Evolutionary conservation across 2,113 vertebrate genomes (phyloP), one percentile per base, ranked within the genome.

Genomic region (Tupaia tana): DNA sequence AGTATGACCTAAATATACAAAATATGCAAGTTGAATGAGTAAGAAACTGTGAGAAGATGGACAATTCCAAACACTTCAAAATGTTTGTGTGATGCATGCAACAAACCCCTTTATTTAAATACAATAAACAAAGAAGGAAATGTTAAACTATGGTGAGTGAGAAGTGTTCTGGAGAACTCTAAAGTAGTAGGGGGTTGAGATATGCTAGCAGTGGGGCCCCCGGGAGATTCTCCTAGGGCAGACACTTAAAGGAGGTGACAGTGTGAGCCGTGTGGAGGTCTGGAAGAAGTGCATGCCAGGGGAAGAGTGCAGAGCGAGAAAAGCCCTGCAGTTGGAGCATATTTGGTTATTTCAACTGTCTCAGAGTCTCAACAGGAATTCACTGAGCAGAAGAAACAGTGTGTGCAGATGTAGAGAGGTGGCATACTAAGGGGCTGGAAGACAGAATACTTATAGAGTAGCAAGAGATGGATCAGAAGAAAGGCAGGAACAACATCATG

Each of bases 221-320:
- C 29, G 52, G 56, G 16, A 74, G 74, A 56, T 12, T 77, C 19
- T 27, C 22, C 8, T 14, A 70, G 52, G 12, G 34, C 29, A 86
- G 70, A 77, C 54, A 43, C 1, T 0, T 54, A 24, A 67, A 34
- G 24, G 22, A 13, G 16, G 29, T 0, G 34, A 34, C 2, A 5
- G 5, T 2, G 10, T 27, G 58, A 59, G 84, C 22, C 43, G 9
- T 0, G 14, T 59, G 34, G 31, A 2, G 5, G 29, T 31, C 29
- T 64, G 59, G 13, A 69, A 56, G 29, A 61, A 84, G 82, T 15
- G 19, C 1, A 4, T 29, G 80, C 9, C 15, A 9, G 63, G 56
- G 27, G 31, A 16, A 43, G 25, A 10, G 43, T 43, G 15, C 11
- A 15, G 10, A 6, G 27, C 0, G 14, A 61, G 15, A 31, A 59